phyloP scores from a whole-genome alignment of 2,888 invertebrate species.

The Xestia ashworthii region DNA sequence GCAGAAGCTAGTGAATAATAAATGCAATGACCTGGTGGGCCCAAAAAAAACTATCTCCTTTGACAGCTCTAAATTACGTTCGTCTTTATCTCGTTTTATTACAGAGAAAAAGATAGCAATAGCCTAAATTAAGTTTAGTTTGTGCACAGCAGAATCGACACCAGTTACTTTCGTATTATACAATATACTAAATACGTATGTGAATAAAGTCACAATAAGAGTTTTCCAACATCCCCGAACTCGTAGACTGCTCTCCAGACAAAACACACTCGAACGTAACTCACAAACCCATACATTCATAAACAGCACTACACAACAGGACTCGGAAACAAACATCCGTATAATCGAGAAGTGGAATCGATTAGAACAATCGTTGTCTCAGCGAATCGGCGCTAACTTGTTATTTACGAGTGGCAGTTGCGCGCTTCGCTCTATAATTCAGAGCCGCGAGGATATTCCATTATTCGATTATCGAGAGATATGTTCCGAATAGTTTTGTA shows the following conservation, averaged over 20 bases:
- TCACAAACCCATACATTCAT: constrained; percentile 42
- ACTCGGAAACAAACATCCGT: constrained; percentile 58
- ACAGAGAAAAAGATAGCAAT: too few relatives aligned
- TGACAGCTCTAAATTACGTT: too few relatives aligned
- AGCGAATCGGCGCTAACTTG: constrained; percentile 62
- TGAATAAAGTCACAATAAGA: neutral
- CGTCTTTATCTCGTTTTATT: too few relatives aligned
- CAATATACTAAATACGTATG: neutral
- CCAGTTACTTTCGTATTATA: neutral
- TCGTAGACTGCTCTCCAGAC: neutral
- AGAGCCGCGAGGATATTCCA: constrained; percentile 64
- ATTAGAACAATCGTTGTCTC: constrained; percentile 70
- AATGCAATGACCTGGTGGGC: too few relatives aligned
- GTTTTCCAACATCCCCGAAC: neutral
- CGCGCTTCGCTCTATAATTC: constrained; percentile 75
- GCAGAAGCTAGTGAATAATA: too few relatives aligned
- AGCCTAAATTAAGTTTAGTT: too few relatives aligned
- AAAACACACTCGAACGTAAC: constrained; percentile 20
- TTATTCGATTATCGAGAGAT: constrained; percentile 65
- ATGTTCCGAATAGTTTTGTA: constrained; percentile 59
- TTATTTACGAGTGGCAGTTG: constrained; percentile 75
- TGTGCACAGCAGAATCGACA: too few relatives aligned
- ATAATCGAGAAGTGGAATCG: constrained; percentile 69
- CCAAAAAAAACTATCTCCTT: too few relatives aligned
- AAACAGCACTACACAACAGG: constrained; percentile 42